A percentile compares a stretch with the other conserved stretches of the same genome.
Evolutionary conservation across 2,797 vertebrate species (phyloP).

Genomic region (Clarias pachynema): DNA sequence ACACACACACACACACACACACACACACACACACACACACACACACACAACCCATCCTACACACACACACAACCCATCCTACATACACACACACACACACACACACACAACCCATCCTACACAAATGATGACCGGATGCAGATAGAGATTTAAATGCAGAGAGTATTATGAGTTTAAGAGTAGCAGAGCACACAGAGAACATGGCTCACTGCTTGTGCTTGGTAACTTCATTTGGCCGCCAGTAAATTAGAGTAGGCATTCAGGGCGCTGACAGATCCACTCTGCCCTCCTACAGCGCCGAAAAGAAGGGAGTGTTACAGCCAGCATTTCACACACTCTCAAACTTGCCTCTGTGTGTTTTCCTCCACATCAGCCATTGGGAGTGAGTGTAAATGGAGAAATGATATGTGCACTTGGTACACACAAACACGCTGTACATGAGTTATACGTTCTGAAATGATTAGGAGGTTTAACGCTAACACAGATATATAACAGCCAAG

Average conservation of each 20-base stretch:
- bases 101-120: too few relatives aligned
- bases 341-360: conserved; percentile 41
- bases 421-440: conserved; percentile 32
- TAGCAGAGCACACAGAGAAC: not conserved
- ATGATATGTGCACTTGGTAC: not conserved
- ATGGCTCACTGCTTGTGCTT: not conserved
- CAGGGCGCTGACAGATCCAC: conserved; percentile 43
- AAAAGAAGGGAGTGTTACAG: conserved; percentile 30
- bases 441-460: conserved; percentile 26
- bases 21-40: too few relatives aligned
- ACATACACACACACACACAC: too few relatives aligned
- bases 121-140: too few relatives aligned
- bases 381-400: not conserved
- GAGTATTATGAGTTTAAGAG: not conserved
- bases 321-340: conserved; percentile 42
- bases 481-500: conserved; percentile 19
- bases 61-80: too few relatives aligned
- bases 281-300: conserved; percentile 33
- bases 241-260: conserved; percentile 55
- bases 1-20: too few relatives aligned
- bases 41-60: too few relatives aligned
- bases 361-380: conserved; percentile 23
- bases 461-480: conserved; percentile 37
- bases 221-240: conserved; percentile 50
- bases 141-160: not conserved